phyloP scores from a whole-genome alignment of 1,140 invertebrate genomes.

The Microplitis demolitor region DNA sequence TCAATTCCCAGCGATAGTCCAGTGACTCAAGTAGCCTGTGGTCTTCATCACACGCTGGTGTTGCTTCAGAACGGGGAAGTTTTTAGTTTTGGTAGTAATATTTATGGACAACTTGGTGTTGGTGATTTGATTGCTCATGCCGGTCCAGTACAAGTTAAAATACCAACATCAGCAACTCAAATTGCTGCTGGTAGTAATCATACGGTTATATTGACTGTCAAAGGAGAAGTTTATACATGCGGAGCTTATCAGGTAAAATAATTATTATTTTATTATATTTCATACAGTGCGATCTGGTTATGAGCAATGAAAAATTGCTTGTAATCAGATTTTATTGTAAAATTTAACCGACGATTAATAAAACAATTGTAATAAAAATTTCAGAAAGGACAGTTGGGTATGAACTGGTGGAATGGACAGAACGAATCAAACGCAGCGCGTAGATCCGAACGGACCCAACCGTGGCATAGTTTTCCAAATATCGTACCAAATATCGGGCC shows the following conservation, averaged over 20 bases:
- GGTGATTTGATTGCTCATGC: constrained; percentile 81
- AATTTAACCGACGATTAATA: neutral
- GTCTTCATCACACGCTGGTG: constrained; percentile 85
- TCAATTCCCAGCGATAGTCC: constrained; percentile 71
- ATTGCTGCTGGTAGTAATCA: constrained; percentile 95
- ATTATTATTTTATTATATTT: constrained; percentile 22
- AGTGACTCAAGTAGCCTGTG: constrained; percentile 84
- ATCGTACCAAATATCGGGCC: constrained; percentile 80
- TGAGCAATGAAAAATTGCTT: too few species aligned
- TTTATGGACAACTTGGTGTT: constrained; percentile 90
- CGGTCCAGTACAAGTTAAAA: constrained; percentile 75
- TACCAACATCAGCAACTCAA: constrained; percentile 71
- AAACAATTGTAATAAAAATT: constrained; percentile 20
- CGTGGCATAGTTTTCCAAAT: constrained; percentile 83
- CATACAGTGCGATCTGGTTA: too few species aligned
- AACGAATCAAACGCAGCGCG: constrained; percentile 45
- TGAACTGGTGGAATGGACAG: constrained; percentile 59
- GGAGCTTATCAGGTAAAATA: constrained; percentile 81
- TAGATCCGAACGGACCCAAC: constrained; percentile 53
- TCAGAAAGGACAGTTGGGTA: constrained; percentile 89
- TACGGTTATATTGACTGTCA: constrained; percentile 85
- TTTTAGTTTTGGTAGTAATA: constrained; percentile 91
- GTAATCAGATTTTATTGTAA: too few species aligned
- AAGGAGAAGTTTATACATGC: constrained; percentile 93
- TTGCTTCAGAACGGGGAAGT: constrained; percentile 76